Evolutionary conservation across 2,797 vertebrate genomes (phyloP), one percentile per base, ranked within the genome.

Genomic region (Bufotes viridis): DNA sequence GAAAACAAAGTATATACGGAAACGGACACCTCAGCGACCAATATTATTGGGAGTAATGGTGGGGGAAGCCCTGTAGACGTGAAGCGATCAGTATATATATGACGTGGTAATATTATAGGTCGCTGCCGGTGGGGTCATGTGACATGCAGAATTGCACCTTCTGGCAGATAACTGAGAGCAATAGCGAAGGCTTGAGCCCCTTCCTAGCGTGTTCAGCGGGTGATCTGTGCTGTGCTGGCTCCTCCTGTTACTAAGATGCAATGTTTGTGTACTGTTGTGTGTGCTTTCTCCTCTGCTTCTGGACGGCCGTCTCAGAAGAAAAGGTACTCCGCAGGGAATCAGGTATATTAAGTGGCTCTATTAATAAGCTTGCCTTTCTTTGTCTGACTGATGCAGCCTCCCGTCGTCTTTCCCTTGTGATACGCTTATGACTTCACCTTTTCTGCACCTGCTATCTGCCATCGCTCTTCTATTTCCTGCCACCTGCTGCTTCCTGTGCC

Each of bases 241-340:
- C 8, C 42, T 55, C 81, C 20, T 86, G 8, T 53, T 49, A 13
- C 84, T 70, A 42, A 90, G 57, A 87, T 84, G 76, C 60, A 70
- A 0, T 65, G 58, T 82, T 69, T 11, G 90, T 93, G 91, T 94
- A 86, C 92, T 82, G 90, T 92, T 83, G 90, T 94, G 91, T 95
- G 91, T 94, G 90, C 92, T 92, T 91, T 94, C 67, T 93, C 91
- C 88, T 90, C 91, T 90, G 89, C 58, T 90, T 55, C 92, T 93
- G 96, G 95, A 96, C 93, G 87, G 90, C 94, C 98, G 97, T 96
- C 97, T 70, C 97, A 98, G 96, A 98, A 98, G 97, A 99, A 96
- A 94, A 96, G 98, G 90, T 99, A 98, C 92, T 96, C 96, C 87
- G 96, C 97, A 9, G 96, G 97, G 93, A 96, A 97, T 34, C 96